phyloP scores from a whole-genome alignment of 2,113 vertebrate species.

The Cyphomyrus plagiostoma region DNA sequence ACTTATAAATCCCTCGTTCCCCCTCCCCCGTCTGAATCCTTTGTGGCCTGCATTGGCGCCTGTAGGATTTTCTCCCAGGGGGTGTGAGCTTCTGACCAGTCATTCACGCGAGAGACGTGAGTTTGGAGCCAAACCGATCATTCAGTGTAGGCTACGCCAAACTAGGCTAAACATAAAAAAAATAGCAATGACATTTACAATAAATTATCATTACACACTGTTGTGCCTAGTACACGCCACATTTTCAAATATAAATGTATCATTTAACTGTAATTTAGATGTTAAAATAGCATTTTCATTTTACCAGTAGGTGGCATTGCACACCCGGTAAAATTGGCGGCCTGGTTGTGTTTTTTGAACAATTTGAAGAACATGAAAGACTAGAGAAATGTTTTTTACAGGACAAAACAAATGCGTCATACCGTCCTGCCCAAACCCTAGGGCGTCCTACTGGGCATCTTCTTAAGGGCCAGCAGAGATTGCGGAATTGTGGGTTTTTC shows the following conservation, averaged over 20 bases:
- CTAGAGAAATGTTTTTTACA: background rate
- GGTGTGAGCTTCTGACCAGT: background rate
- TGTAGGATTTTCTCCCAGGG: background rate
- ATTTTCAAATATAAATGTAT: background rate
- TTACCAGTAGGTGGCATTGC: background rate
- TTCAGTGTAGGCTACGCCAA: background rate
- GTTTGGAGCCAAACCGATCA: background rate
- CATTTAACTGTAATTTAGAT: background rate
- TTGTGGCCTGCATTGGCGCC: background rate
- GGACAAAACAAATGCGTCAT: background rate
- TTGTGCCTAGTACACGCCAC: background rate
- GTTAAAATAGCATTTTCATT: background rate
- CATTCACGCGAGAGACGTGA: background rate
- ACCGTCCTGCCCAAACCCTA: background rate
- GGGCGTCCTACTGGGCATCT: background rate
- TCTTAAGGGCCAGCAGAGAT: background rate
- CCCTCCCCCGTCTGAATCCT: background rate
- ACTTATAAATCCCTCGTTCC: background rate
- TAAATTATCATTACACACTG: background rate
- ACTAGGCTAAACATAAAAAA: background rate
- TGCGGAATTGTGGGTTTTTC: background rate
- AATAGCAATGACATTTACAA: background rate
- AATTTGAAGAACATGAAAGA: background rate
- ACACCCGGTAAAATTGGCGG: background rate
- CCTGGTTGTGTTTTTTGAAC: background rate